Evolutionary conservation across 2,113 vertebrate species (phyloP).

Genomic region (Phylloscopus trochiloides): DNA sequence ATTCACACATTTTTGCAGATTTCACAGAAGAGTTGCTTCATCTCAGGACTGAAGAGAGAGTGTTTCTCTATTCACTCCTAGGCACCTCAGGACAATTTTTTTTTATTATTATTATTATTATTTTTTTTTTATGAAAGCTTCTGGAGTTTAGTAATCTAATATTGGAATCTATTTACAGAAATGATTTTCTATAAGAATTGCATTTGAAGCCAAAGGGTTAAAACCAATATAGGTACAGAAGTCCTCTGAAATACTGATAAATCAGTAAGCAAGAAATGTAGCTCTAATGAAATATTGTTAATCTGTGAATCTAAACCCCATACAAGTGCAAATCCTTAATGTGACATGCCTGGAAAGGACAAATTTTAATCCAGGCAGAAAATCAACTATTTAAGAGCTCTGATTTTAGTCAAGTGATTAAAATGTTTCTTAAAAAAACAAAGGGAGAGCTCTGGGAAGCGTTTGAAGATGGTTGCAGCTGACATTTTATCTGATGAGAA

Average conservation of each 20-base stretch:
- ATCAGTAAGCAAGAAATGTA: neutral
- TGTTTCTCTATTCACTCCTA: neutral
- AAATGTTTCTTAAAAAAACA: neutral
- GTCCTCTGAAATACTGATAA: neutral
- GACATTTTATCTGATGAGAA: neutral
- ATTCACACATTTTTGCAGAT: neutral
- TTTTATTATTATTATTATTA: no score
- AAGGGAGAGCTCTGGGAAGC: neutral
- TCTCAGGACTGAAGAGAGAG: neutral
- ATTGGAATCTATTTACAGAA: neutral
- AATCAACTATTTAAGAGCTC: neutral
- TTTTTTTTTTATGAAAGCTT: neutral
- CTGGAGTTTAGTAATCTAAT: neutral
- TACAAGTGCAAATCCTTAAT: neutral
- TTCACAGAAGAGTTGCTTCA: neutral
- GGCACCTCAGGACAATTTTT: neutral
- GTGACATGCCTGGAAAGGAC: neutral
- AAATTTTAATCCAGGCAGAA: neutral
- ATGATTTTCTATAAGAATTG: neutral
- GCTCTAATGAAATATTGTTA: neutral
- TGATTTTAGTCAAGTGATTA: neutral
- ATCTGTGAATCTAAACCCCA: neutral
- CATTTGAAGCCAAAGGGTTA: neutral
- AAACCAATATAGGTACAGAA: neutral
- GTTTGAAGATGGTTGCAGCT: neutral